phyloP scores from a whole-genome alignment of 2,113 vertebrate genomes.

The Phainopepla nitens region DNA sequence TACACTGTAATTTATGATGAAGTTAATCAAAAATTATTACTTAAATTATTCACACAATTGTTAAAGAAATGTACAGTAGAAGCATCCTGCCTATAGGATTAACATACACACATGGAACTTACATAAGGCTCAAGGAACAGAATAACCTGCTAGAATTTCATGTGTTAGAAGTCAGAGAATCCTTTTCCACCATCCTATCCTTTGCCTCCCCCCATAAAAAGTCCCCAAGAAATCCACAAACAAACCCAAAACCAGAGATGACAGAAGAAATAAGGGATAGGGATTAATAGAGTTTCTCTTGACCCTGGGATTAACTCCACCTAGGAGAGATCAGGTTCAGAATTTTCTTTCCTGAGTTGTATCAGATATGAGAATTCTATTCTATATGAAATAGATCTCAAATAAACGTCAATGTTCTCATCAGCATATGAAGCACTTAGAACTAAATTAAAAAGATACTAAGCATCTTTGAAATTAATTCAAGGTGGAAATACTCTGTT shows the following conservation, averaged over 20 bases:
- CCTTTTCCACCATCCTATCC: background rate
- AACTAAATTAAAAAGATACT: background rate
- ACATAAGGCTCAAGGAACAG: background rate
- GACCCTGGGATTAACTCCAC: background rate
- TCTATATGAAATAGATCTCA: background rate
- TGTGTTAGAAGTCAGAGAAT: background rate
- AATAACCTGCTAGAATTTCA: background rate
- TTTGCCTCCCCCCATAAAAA: background rate
- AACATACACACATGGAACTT: background rate
- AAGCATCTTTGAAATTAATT: background rate
- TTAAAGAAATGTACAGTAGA: background rate
- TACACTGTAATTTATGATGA: background rate
- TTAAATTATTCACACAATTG: background rate
- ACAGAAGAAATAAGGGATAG: background rate
- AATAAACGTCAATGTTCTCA: background rate
- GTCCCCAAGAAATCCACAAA: background rate
- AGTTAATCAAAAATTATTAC: background rate
- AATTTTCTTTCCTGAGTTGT: background rate
- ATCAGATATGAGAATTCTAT: background rate
- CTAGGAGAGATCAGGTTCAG: background rate
- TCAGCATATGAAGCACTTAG: background rate
- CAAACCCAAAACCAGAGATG: background rate
- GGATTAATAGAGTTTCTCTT: background rate
- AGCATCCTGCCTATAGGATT: background rate
- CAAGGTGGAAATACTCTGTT: background rate